Percentiles rank a stretch among this genome's conserved stretches.
Conservation (phyloP, 2,888 invertebrate genomes). For the Rhagonycha fulva region DNA sequence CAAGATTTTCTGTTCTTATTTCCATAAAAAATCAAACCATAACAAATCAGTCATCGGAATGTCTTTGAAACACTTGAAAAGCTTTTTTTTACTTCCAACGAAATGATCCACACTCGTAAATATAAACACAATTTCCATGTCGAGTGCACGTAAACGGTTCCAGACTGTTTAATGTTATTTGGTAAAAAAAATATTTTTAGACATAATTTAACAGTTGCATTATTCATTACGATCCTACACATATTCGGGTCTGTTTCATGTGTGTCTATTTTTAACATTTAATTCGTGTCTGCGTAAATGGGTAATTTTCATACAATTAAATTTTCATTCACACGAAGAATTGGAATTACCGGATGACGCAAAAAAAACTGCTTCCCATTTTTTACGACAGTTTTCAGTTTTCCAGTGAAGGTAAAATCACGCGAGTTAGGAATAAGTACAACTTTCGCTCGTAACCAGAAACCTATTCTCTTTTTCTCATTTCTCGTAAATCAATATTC, state of each 20-base stretch:
- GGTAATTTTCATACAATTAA: not conserved
- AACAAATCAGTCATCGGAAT: slow-evolving; percentile 1
- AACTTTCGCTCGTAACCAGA: not conserved
- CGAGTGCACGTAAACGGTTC: slow-evolving; percentile 11
- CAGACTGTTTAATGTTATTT: slow-evolving; percentile 6
- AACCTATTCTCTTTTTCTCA: not conserved
- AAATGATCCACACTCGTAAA: slow-evolving; percentile 1
- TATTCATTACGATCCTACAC: not conserved
- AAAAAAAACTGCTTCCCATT: not conserved
- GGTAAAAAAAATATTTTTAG: slow-evolving; percentile 10
- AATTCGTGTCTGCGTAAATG: not conserved
- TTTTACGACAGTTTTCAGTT: not conserved
- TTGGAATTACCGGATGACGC: not conserved
- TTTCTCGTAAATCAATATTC: not conserved
- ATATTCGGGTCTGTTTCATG: not conserved
- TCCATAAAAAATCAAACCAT: not conserved
- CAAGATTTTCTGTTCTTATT: not conserved
- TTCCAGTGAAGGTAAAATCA: not conserved
- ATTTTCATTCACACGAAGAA: not conserved
- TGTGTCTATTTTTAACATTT: not conserved
- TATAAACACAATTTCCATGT: slow-evolving; percentile 7
- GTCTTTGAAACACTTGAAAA: not conserved
- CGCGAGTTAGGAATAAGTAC: not conserved
- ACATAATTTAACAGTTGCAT: not conserved
- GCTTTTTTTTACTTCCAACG: not conserved